These are phyloP conservation scores for Rallus limicola DNA, from an alignment of 2,113 vertebrate genomes.

Conservation along the genomic window DNA sequence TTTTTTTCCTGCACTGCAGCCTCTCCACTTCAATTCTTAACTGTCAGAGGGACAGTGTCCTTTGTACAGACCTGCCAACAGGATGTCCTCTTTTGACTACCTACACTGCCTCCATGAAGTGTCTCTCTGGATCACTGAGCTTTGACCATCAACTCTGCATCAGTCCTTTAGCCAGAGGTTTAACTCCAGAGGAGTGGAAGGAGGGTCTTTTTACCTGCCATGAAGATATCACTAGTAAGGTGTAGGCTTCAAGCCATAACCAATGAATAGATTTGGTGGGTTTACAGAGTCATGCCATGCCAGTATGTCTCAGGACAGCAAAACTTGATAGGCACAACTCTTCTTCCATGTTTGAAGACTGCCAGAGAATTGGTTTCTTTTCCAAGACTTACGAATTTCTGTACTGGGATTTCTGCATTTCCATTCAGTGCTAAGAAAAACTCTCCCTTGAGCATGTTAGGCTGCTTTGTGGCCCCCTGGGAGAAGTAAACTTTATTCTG, in stretches of 20 bases:
- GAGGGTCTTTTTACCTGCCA: neutral
- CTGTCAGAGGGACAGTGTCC: neutral
- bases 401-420: neutral
- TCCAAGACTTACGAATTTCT: neutral
- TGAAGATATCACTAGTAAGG: neutral
- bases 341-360: neutral
- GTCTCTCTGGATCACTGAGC: neutral
- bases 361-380: neutral
- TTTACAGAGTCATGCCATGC: neutral
- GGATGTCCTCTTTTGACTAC: neutral
- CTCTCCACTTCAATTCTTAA: neutral
- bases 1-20: neutral
- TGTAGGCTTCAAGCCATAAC: neutral
- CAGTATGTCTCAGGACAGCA: neutral
- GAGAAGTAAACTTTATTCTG: neutral
- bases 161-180: neutral
- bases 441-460: neutral
- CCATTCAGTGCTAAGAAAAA: neutral
- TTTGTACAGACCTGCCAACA: neutral
- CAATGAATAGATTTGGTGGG: accelerated
- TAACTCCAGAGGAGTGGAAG: neutral
- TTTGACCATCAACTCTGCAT: neutral
- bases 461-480: neutral
- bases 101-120: neutral
- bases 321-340: neutral